These are phyloP conservation scores for Pomatorhinus ruficollis DNA, from an alignment of 2,113 vertebrate species.

Conservation along the genomic window DNA sequence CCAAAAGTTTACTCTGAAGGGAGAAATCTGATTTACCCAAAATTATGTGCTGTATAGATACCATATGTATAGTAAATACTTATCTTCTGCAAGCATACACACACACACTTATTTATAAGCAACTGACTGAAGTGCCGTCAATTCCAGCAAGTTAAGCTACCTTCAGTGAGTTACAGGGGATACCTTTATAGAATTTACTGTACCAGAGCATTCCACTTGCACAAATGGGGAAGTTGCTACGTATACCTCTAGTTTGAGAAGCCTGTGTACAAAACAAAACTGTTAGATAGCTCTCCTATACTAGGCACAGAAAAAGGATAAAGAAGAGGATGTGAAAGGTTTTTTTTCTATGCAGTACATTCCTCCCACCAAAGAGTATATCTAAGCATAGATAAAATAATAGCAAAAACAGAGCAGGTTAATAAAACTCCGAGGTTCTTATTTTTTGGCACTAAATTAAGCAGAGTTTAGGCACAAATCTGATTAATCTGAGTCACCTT, in stretches of 20 bases:
- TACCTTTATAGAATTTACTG: not conserved
- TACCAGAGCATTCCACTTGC: not conserved
- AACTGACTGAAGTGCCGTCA: not conserved
- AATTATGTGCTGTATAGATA: not conserved
- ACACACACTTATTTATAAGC: not conserved
- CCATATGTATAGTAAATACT: not conserved
- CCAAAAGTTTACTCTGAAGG: slow-evolving; percentile 13
- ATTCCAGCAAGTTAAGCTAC: not conserved
- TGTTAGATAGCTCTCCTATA: not conserved
- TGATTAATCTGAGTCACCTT: not conserved
- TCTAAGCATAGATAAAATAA: not conserved
- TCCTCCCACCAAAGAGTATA: not conserved
- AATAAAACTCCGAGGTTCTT: not conserved
- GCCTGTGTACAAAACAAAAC: not conserved
- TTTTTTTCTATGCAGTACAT: not conserved
- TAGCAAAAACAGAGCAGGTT: not conserved
- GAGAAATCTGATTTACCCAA: not conserved
- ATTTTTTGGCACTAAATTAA: not conserved
- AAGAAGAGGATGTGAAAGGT: not conserved
- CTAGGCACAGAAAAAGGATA: not conserved
- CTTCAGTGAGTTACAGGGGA: not conserved
- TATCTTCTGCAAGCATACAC: not conserved
- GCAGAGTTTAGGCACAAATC: not conserved
- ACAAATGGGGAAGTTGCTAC: not conserved
- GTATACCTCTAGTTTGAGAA: not conserved